Evolutionary conservation across 2,113 vertebrate genomes (phyloP).

Genomic region (Cebidichthys violaceus): DNA sequence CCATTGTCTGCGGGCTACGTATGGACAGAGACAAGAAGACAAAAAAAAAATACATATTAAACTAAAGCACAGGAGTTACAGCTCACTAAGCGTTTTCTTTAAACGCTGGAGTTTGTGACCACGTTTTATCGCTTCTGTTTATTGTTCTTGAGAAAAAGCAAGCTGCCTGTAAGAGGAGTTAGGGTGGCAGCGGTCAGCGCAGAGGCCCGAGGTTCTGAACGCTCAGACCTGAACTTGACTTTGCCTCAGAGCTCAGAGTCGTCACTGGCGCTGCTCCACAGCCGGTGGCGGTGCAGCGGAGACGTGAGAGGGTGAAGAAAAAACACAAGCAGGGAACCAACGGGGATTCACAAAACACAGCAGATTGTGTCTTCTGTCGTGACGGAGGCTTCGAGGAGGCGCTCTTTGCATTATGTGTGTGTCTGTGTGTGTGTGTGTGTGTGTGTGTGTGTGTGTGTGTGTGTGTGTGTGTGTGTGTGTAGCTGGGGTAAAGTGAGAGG

Average conservation of each 20-base stretch:
- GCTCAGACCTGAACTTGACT: slow-evolving; percentile 51
- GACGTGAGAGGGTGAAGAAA: background rate
- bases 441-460: slow-evolving; percentile 38
- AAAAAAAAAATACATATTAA: slow-evolving; percentile 55
- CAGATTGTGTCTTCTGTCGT: slow-evolving; percentile 30
- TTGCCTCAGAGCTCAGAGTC: slow-evolving; percentile 4
- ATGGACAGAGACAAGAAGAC: slow-evolving; percentile 22
- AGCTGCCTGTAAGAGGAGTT: background rate
- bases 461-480: slow-evolving; percentile 23
- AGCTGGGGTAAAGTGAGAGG: slow-evolving; percentile 31
- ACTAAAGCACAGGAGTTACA: background rate
- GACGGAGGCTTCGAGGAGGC: slow-evolving; percentile 48
- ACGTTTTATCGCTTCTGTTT: slow-evolving; percentile 3
- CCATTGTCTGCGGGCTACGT: slow-evolving; percentile 66
- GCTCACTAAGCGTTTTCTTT: slow-evolving; percentile 6
- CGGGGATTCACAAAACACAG: slow-evolving; percentile 22
- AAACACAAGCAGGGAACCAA: background rate
- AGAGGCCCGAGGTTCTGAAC: slow-evolving; percentile 15
- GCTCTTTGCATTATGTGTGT: slow-evolving; percentile 60
- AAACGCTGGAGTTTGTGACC: background rate
- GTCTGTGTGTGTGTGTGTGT: slow-evolving; percentile 24
- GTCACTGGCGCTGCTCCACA: background rate
- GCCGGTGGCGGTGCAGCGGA: background rate
- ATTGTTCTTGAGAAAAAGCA: background rate
- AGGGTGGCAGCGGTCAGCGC: background rate